phyloP scores from a whole-genome alignment of 2,888 invertebrate genomes.

The Xestia rhomboidea region DNA sequence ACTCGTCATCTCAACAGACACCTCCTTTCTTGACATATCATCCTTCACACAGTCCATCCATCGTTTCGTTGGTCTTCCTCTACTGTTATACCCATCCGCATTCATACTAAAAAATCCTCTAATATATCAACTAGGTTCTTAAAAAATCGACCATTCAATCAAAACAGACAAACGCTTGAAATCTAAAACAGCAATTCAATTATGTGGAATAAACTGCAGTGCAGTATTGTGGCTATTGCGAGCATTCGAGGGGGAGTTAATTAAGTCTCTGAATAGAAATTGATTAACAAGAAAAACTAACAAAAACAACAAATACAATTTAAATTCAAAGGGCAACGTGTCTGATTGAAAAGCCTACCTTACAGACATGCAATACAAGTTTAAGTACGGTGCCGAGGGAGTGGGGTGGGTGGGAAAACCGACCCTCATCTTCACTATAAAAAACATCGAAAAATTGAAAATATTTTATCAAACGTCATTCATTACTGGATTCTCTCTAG shows the following conservation, averaged over 20 bases:
- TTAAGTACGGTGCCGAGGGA: conserved; percentile 76
- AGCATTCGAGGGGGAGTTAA: conserved; percentile 63
- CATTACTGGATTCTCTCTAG: conserved; percentile 63
- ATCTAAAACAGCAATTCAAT: conserved; percentile 43
- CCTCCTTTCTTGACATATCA: no score
- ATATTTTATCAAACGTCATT: conserved; percentile 19
- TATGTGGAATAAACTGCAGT: conserved; percentile 53
- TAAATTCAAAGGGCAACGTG: conserved; percentile 73
- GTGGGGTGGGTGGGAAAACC: conserved; percentile 69
- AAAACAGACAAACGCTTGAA: conserved; percentile 21
- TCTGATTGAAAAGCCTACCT: conserved; percentile 85
- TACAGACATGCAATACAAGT: conserved; percentile 85
- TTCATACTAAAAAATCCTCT: no score
- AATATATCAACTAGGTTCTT: not conserved
- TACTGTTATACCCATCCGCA: no score
- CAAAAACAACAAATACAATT: conserved; percentile 63
- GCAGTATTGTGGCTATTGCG: conserved; percentile 39
- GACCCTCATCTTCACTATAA: conserved; percentile 56
- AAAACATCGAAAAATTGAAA: conserved; percentile 7
- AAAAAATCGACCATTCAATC: not conserved
- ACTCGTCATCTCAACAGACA: no score
- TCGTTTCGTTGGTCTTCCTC: no score
- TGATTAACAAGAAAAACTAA: conserved; percentile 64
- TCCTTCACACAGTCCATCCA: no score
- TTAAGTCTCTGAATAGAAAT: conserved; percentile 71